phyloP scores from a whole-genome alignment of 2,888 invertebrate genomes.

The Caenorhabditis auriculariae region DNA sequence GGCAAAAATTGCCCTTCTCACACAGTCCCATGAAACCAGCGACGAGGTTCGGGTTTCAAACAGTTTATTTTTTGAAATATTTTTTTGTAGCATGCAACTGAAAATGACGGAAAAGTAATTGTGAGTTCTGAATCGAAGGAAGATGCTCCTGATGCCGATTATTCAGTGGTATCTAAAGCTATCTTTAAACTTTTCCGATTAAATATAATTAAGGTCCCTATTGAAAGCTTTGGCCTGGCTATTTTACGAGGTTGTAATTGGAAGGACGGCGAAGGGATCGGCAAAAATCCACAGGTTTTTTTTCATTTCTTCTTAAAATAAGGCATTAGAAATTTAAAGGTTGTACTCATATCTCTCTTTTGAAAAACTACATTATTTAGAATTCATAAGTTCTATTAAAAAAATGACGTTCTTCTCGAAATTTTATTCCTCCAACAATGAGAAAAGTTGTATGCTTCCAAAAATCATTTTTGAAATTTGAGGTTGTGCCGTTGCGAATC shows the following conservation, averaged over 20 bases:
- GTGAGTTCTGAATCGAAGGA: too few relatives aligned
- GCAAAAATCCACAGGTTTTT: slow-evolving; percentile 41
- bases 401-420: too few relatives aligned
- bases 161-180: slow-evolving; percentile 19
- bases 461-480: too few relatives aligned
- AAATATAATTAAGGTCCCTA: slow-evolving; percentile 69
- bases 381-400: background rate
- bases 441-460: too few relatives aligned
- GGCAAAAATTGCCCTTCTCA: slow-evolving; percentile 38
- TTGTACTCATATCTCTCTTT: too few relatives aligned
- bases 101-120: slow-evolving; percentile 2
- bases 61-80: background rate
- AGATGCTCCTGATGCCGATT: slow-evolving; percentile 46
- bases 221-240: slow-evolving; percentile 83
- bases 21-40: slow-evolving; percentile 11
- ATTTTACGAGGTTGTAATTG: slow-evolving; percentile 89
- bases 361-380: background rate
- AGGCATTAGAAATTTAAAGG: too few relatives aligned
- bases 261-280: slow-evolving; percentile 65
- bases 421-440: too few relatives aligned
- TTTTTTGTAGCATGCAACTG: background rate
- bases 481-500: slow-evolving; percentile 68
- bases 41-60: background rate
- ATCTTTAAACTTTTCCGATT: background rate
- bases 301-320: too few relatives aligned